These are phyloP conservation scores for Poecilia velifera DNA, from an alignment of 2,797 vertebrate species.

Conservation along the genomic window DNA sequence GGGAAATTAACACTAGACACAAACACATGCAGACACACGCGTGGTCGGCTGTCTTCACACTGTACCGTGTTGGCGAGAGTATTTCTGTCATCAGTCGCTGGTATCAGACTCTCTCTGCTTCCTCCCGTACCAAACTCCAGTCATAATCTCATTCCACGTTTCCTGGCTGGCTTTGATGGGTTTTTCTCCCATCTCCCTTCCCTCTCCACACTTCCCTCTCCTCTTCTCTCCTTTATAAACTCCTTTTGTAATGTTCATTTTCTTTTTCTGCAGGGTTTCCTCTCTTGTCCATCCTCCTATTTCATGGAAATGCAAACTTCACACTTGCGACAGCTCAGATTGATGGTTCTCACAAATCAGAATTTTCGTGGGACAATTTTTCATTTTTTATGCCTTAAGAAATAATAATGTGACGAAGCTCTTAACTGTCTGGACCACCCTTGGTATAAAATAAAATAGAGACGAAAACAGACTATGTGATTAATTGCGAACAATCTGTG, in stretches of 20 bases:
- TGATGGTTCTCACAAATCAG: neutral
- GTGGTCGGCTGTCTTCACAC: neutral
- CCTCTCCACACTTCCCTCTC: neutral
- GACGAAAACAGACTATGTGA: neutral
- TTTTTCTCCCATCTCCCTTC: neutral
- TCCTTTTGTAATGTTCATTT: neutral
- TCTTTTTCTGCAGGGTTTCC: neutral
- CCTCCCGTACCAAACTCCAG: neutral
- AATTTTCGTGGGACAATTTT: neutral
- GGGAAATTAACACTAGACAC: constrained; percentile 22
- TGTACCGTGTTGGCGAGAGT: neutral
- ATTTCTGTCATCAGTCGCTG: constrained; percentile 11
- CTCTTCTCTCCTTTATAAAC: neutral
- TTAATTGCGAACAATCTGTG: neutral
- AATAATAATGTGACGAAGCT: neutral
- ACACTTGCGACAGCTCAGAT: neutral
- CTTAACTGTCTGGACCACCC: neutral
- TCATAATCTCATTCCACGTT: neutral
- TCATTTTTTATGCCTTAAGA: neutral
- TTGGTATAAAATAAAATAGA: neutral
- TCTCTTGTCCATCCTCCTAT: neutral
- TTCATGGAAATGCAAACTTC: neutral
- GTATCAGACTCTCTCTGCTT: neutral
- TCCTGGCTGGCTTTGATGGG: neutral
- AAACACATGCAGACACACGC: constrained; percentile 10